Base-by-base conservation (phyloP, 2,888 invertebrate species). In the Perizoma flavofasciatum region DNA sequence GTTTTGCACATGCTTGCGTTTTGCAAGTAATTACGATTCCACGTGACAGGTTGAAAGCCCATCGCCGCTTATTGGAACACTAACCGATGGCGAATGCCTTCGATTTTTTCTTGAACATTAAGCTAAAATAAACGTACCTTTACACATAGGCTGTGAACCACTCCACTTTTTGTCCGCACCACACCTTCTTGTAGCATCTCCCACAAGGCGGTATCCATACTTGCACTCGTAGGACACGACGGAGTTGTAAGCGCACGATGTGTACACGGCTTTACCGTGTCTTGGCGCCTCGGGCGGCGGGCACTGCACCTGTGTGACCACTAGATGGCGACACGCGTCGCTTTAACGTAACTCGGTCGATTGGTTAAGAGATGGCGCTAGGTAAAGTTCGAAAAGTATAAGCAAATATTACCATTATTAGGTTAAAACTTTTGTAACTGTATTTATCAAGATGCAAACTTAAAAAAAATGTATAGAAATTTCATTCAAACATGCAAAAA, bases 151-250 rank as follows among this genome's bases (percentile, higher is more conserved):
- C 72, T 96, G 95, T n/a, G 94, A 93, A 41, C 98, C 99, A 32
- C 97, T 96, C 99, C 99, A 99, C 79, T 96, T 96, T 81, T 97
- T 96, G 86, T 99, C 98, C 0, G 98, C 97, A 0, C 98, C 97
- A 84, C 99, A 99, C 47, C 97, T 93, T 70, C 99, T 93, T 3
- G 98, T 98, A 9, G 96, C 94, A 67, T 97, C 97, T 0, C 99
- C 99, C 6, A 97, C 94, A 63, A 99, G 93, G 62, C 97, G 96
- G 89, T 96, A 99, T 7, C 98, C 98, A 78, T 98, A 97, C 78
- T 97, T 96, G 93, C 99, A 99, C 80, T 98, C 97, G 89, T 99
- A 99, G 51, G 96, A 96, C 32, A 99, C 98, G 62, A 98, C 96
- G 0, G 98, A 97, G 84, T 99, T 98, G 94, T 98, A 99, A 1